phyloP scores from a whole-genome alignment of 2,113 vertebrate species.

The Pangasianodon hypophthalmus region DNA sequence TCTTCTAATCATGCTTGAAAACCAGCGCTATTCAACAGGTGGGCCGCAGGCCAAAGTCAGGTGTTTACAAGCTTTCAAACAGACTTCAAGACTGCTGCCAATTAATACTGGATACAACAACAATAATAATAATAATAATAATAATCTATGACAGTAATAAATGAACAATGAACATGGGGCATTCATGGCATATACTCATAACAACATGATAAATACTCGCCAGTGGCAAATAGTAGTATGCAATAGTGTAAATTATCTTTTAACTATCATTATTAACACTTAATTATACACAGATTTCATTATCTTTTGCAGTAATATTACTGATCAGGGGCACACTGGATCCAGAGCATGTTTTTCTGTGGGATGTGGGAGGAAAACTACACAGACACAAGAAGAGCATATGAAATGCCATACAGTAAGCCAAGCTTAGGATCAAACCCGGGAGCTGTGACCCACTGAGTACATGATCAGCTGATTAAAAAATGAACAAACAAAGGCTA shows the following conservation, averaged over 20 bases:
- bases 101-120: not conserved
- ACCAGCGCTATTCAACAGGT: not conserved
- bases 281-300: not conserved
- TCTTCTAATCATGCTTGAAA: not conserved
- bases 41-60: not conserved
- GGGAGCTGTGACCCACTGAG: not conserved
- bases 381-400: not conserved
- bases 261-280: not conserved
- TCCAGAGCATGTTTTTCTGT: not conserved
- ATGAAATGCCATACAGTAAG: not conserved
- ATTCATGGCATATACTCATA: not conserved
- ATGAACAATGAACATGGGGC: not conserved
- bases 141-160: too few relatives aligned
- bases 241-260: not conserved
- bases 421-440: not conserved
- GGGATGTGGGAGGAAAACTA: not conserved
- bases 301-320: not conserved
- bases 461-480: not conserved
- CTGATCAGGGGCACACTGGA: not conserved
- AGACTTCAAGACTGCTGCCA: too few relatives aligned
- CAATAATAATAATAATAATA: not conserved
- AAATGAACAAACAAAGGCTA: not conserved
- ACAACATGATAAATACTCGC: too few relatives aligned
- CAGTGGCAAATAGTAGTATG: not conserved
- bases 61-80: not conserved